Evolutionary conservation across 2,797 vertebrate species (phyloP).

Genomic region (Lithobates pipiens): DNA sequence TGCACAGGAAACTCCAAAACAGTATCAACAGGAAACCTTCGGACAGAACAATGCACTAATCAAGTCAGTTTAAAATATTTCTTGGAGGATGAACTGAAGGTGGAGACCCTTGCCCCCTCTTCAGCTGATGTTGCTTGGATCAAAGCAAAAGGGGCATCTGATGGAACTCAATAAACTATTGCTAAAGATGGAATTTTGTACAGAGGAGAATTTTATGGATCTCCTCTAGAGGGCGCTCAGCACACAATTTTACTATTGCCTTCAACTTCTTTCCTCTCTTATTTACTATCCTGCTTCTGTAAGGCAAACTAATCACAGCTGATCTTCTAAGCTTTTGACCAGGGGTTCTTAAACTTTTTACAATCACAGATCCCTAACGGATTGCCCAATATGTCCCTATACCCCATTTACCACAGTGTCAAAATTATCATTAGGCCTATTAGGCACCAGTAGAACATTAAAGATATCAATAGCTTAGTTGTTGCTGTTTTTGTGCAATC

Average conservation of each 20-base stretch:
- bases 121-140: neutral
- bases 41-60: neutral
- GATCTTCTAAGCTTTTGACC: neutral
- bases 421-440: too few species aligned
- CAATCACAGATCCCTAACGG: too few species aligned
- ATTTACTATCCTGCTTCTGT: neutral
- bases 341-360: too few species aligned
- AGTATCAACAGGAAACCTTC: conserved; percentile 28
- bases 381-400: too few species aligned
- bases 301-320: neutral
- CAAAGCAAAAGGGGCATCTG: neutral
- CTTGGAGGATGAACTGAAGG: neutral
- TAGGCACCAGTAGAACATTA: too few species aligned
- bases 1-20: conserved; percentile 40
- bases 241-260: conserved; percentile 4
- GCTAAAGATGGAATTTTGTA: neutral
- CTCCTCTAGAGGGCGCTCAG: conserved; percentile 42
- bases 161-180: neutral
- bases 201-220: neutral
- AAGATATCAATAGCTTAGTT: too few species aligned
- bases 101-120: neutral
- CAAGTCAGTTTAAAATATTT: neutral
- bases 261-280: neutral
- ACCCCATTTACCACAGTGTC: too few species aligned
- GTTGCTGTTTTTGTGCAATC: too few species aligned